Evolutionary conservation across 2,113 vertebrate species (phyloP), one percentile per base, ranked within the genome.

Genomic region (Hoplias malabaricus): DNA sequence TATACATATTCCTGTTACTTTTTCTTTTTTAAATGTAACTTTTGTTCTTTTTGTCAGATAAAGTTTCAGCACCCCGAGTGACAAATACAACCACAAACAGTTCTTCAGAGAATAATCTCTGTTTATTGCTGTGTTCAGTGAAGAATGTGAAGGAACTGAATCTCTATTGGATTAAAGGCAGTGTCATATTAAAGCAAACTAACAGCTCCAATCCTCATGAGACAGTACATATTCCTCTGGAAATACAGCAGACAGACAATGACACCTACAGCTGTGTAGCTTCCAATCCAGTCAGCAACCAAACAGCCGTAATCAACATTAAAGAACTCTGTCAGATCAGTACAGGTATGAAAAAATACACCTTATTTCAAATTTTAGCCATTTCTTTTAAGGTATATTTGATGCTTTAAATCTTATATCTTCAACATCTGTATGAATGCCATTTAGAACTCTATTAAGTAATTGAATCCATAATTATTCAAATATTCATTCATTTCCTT

Each of bases 281-380:
- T 48, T 46, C 67, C 6, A 86, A 86, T 69, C 80, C 78, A 34
- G 59, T 77, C 69, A 83, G 75, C 25, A 63, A 70, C 0, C 2
- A 71, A 40, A 27, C 69, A 31, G 63, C 61, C 34, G 29, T 2
- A 42, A 11, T 78, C 61, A 27, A 31, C 31, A 36, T 79, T 33
- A 48, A 34, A 16, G 11, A 62, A 9, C 16, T 10, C 79, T 86
- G 84, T 61, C 31, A 5, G 16, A 21, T 12, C 23, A n/a, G 23
- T 21, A 12, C n/a, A 27, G 67, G 67, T 76, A 34, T 0, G 48
- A 6, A 46, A 74, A 5, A 36, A 59, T 14, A 29, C 6, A 43
- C 4, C 5, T 61, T 31, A 7, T 16, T 21, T n/a, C 50, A 21
- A 16, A 54, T 33, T 33, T 16, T 9, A 62, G 2, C 2, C 21